Conservation (phyloP, 2,888 invertebrate species). For the Scelioninae gen. 2 region DNA sequence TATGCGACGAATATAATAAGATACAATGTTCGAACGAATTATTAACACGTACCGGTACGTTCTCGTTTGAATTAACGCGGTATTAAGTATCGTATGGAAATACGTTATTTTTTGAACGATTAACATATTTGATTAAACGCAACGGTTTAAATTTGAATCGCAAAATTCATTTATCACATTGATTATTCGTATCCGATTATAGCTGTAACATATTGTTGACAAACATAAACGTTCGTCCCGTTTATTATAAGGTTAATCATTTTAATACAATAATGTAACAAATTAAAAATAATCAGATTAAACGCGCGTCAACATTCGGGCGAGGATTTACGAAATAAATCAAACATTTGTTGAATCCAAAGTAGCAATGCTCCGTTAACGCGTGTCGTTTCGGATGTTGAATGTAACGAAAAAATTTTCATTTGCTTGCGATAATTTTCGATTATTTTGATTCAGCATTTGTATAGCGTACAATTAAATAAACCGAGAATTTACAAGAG, state of each 20-base stretch:
- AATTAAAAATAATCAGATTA: constrained; percentile 11
- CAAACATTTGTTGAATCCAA: background rate
- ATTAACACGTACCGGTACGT: too few species aligned
- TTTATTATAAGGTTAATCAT: constrained; percentile 12
- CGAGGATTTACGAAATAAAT: background rate
- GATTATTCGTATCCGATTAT: constrained; percentile 18
- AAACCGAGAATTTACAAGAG: too few species aligned
- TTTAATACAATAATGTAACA: background rate
- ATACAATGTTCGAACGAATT: too few species aligned
- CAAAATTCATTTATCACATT: constrained; percentile 16
- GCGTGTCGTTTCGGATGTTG: too few species aligned
- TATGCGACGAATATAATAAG: too few species aligned
- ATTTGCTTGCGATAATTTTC: too few species aligned
- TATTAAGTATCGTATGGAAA: too few species aligned
- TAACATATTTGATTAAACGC: constrained; percentile 1
- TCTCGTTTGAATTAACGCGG: background rate
- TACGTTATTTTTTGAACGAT: constrained; percentile 1
- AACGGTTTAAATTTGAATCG: background rate
- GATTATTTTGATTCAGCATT: too few species aligned
- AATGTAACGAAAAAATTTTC: too few species aligned
- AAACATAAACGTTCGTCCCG: background rate
- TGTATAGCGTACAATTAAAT: too few species aligned
- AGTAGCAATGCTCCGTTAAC: too few species aligned
- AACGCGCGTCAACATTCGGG: background rate
- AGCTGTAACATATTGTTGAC: constrained; percentile 2